A percentile compares a stretch with the other conserved stretches of the same genome.
Conservation (phyloP, 2,113 vertebrate species). For the Gallinago jamesoni region DNA sequence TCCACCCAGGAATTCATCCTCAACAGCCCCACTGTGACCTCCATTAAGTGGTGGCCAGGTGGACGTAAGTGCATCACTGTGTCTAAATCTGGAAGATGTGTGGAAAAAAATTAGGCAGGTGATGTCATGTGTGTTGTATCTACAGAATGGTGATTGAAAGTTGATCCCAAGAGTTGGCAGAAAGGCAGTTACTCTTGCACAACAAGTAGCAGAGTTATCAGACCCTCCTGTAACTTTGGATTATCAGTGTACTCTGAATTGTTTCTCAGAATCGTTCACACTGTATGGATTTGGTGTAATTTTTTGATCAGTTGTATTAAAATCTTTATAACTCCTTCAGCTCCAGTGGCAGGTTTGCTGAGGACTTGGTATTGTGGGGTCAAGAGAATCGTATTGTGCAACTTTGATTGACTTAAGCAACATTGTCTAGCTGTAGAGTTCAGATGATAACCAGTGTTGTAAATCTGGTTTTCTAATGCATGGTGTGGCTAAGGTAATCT, state of each 20-base stretch:
- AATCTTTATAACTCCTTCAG: background rate
- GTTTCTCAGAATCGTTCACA: background rate
- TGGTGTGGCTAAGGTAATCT: background rate
- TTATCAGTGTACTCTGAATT: background rate
- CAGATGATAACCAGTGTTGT: background rate
- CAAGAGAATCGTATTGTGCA: background rate
- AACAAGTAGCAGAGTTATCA: background rate
- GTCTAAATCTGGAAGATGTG: background rate
- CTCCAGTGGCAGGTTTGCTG: background rate
- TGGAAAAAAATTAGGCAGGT: background rate
- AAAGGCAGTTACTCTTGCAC: background rate
- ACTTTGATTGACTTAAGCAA: background rate
- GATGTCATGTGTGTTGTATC: background rate
- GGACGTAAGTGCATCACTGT: conserved; percentile 84
- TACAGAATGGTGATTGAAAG: background rate
- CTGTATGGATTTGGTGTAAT: background rate
- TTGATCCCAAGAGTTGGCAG: background rate
- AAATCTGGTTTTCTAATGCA: background rate
- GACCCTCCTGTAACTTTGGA: background rate
- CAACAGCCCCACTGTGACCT: conserved; percentile 94
- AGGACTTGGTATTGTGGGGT: background rate
- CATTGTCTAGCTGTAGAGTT: background rate
- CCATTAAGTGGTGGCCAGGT: conserved; percentile 99
- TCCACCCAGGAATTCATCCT: conserved; percentile 93
- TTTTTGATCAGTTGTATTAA: background rate